Evolutionary conservation across 2,888 invertebrate species (phyloP), one percentile per base, ranked within the genome.

Genomic region (Leucophenga montana): DNA sequence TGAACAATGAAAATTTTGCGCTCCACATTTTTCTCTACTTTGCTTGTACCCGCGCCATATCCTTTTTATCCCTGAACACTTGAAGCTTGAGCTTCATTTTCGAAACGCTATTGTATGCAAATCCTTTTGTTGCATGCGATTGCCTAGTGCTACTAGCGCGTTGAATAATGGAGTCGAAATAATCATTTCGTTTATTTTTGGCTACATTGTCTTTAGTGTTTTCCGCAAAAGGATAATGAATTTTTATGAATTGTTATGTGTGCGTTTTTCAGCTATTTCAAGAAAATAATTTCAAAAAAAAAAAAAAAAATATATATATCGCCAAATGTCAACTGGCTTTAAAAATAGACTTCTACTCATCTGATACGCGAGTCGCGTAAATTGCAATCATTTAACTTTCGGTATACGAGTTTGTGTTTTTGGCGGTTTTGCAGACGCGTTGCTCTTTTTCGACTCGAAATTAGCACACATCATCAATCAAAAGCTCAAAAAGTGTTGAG

Each of bases 401-500:
- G 5, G 31, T n/a, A 53, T 14, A 57, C 44, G 27, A 13, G 57
- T 57, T 46, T 67, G 27, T 4, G n/a, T n/a, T n/a, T n/a, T n/a
- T n/a, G n/a, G n/a, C n/a, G n/a, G n/a, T n/a, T n/a, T n/a, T n/a
- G n/a, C 27, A 27, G 27, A 3, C 27, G 27, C 27, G n/a, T n/a
- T n/a, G n/a, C n/a, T n/a, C n/a, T 31, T 18, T 14, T 44, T 6
- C 33, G 18, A 39, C n/a, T n/a, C 46, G 16, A 64, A 67, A 67
- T 67, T 67, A 67, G 67, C 59, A 59, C 57, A 67, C 67, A 67
- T 59, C 67, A 67, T 67, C 67, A 67, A 67, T 67, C 67, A 67
- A 67, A 67, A 22, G 44, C 54, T 70, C 53, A 70, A 73, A 77
- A 73, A 77, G 78, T 67, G 59, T 69, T 62, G 18, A 48, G 54